Conservation (phyloP, 2,888 invertebrate genomes). For the Papilio demoleus region DNA sequence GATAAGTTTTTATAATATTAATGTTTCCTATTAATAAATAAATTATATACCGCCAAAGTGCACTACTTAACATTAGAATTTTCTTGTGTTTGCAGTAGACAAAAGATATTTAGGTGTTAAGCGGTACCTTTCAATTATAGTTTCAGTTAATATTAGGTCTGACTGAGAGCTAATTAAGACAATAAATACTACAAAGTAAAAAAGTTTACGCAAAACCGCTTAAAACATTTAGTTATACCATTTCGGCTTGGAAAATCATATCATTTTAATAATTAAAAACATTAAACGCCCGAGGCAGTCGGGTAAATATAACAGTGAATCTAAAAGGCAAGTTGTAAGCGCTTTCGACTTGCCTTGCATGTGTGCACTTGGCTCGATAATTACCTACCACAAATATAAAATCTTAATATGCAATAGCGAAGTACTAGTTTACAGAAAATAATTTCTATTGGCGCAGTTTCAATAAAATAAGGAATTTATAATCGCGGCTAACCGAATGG, state of each 20-base stretch:
- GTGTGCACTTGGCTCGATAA: background rate
- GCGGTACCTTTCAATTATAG: too few species aligned
- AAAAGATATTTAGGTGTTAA: background rate
- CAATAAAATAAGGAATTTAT: conserved; percentile 10
- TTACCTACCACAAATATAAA: conserved; percentile 20
- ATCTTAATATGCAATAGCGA: conserved; percentile 8
- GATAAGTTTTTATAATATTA: background rate
- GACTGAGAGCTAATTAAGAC: background rate
- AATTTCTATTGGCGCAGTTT: background rate
- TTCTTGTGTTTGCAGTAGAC: background rate
- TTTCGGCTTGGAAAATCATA: background rate
- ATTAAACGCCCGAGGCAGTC: background rate
- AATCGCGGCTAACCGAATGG: background rate
- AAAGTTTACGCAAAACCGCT: conserved; percentile 26
- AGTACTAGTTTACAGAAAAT: background rate
- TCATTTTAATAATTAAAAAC: conserved; percentile 1
- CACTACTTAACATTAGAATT: background rate
- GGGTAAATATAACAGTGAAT: background rate
- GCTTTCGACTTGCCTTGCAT: conserved; percentile 13
- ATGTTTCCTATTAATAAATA: conserved; percentile 5
- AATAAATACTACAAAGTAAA: background rate
- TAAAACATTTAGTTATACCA: conserved; percentile 8
- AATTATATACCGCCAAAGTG: conserved; percentile 13
- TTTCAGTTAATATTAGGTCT: too few species aligned
- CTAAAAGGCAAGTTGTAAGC: conserved; percentile 10